A percentile compares a stretch with the other conserved stretches of the same genome.
These are phyloP conservation scores for Anolis apletophallus DNA, from an alignment of 2,797 vertebrate genomes.

Conservation along the genomic window DNA sequence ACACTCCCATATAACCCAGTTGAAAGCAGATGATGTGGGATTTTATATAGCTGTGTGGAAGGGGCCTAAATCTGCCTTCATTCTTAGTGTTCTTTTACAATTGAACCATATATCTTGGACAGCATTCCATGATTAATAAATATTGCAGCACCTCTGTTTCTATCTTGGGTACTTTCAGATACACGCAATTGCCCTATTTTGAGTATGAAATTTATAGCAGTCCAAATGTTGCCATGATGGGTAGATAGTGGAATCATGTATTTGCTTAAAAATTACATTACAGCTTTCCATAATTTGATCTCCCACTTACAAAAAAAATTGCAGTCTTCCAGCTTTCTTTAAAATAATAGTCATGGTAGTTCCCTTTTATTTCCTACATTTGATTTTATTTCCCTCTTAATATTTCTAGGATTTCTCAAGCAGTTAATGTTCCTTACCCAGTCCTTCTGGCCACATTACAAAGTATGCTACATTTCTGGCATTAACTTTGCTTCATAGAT, in stretches of 20 bases:
- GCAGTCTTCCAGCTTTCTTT: neutral
- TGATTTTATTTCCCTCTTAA: neutral
- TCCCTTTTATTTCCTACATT: neutral
- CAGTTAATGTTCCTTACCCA: neutral
- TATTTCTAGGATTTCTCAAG: neutral
- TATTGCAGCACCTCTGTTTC: neutral
- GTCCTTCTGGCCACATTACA: neutral
- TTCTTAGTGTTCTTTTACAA: neutral
- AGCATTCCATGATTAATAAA: neutral
- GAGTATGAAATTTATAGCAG: too few species aligned
- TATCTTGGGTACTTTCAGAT: too few species aligned
- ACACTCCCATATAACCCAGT: too few species aligned
- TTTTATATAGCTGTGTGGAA: too few species aligned
- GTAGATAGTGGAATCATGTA: too few species aligned
- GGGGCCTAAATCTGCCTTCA: too few species aligned
- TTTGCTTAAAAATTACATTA: too few species aligned
- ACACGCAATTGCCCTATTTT: too few species aligned
- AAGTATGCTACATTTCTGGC: neutral
- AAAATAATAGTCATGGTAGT: neutral
- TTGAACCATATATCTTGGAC: neutral
- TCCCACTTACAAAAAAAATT: neutral
- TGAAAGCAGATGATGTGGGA: too few species aligned
- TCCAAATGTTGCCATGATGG: neutral
- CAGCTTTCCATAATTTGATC: too few species aligned
- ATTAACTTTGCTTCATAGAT: neutral